Base-by-base conservation (phyloP, 2,797 vertebrate species). In the Cephalopachus bancanus region DNA sequence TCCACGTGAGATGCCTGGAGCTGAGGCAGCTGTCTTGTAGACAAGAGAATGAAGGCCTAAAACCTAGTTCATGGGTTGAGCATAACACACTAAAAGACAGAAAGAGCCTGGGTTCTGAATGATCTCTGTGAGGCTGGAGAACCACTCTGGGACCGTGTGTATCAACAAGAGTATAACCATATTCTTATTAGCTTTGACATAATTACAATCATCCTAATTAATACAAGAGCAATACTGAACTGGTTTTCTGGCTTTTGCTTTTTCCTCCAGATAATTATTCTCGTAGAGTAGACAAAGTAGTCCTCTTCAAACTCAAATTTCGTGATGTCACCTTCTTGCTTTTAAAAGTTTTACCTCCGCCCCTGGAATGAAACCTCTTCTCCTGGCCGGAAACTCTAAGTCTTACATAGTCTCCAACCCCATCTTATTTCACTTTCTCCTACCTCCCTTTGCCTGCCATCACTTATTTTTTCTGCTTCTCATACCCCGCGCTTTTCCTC, bases 231-330 rank as follows among this genome's bases (percentile, higher is more conserved):
- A 89, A 94, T 71, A 62, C 17, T 83, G 57, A 96, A 89, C 16
- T 83, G 44, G 55, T 16, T 94, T 94, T 44, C 64, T 91, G 19
- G 33, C 7, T 90, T 94, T 69, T 49, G 87, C 15, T 59, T n/a
- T 94, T 96, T 88, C 69, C 28, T 90, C 26, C 26, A 49, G 91
- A 44, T 90, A 91, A 78, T 83, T 93, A 93, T 93, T 85, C 26
- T 67, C 57, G 33, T 30, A 37, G 33, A 60, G 17, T 59, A 81
- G 26, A 87, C 64, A 88, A 93, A 83, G 17, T 20, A 57, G 2
- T 91, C 10, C 26, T 74, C 89, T 95, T 89, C 57, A 85, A 95
- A 57, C 83, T 91, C 76, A 95, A 51, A 65, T 86, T 71, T 91
- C 53, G 55, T 93, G 62, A 60, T 89, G 10, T 9, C 51, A 89